Percentiles rank a stretch among this genome's conserved stretches.
Conservation (phyloP, 1,140 invertebrate species). For the Heliconius eleuchia region DNA sequence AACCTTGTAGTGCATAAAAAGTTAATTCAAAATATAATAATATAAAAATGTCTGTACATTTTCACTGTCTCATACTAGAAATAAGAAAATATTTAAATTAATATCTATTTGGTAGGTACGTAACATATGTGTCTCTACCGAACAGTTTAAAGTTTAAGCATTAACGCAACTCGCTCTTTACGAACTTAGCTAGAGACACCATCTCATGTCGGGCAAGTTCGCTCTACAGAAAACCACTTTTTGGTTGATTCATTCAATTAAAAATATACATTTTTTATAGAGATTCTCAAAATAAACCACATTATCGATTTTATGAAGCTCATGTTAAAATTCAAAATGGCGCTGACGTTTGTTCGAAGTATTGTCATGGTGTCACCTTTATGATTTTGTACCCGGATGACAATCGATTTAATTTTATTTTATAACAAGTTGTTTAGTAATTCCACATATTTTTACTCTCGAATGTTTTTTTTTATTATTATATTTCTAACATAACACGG, state of each 20-base stretch:
- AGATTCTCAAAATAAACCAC: neutral
- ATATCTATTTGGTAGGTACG: no score
- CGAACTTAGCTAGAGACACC: neutral
- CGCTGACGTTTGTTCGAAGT: neutral
- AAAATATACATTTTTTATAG: neutral
- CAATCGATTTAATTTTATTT: slow-evolving; percentile 15
- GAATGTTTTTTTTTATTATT: neutral
- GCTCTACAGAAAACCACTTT: neutral
- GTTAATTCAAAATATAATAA: no score
- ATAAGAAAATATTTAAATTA: no score
- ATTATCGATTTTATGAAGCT: neutral
- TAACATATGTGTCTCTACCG: no score
- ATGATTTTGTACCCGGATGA: slow-evolving; percentile 22
- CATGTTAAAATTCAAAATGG: neutral
- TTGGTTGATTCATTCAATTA: neutral
- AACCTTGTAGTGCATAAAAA: no score
- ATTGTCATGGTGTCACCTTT: slow-evolving; percentile 25
- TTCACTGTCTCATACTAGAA: no score
- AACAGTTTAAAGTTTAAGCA: no score
- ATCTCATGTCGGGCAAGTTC: neutral
- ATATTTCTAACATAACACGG: neutral
- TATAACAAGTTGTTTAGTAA: slow-evolving; percentile 17
- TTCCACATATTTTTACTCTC: neutral
- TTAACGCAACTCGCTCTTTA: no score
- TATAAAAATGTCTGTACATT: no score